Percentiles rank a stretch among this genome's conserved stretches.
Conservation (phyloP, 2,113 vertebrate genomes). For the Notechis scutatus region DNA sequence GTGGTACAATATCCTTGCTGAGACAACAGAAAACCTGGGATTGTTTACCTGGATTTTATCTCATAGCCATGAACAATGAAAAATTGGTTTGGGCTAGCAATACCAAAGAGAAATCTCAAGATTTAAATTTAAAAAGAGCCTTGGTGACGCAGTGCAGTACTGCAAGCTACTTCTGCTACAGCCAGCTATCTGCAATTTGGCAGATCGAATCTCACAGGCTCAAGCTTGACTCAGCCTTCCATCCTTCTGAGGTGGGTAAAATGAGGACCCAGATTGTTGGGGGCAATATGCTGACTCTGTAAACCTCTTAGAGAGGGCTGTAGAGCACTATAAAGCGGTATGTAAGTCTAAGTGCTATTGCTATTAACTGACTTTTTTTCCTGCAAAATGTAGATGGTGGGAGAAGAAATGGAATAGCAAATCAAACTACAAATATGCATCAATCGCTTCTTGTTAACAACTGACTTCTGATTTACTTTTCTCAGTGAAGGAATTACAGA, state of each 20-base stretch:
- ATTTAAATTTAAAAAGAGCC: neutral
- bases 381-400: neutral
- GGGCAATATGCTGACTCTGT: too few relatives aligned
- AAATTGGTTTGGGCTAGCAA: neutral
- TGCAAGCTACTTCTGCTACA: too few relatives aligned
- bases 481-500: neutral
- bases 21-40: neutral
- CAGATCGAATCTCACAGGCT: too few relatives aligned
- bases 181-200: too few relatives aligned
- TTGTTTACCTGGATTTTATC: neutral
- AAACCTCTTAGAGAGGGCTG: too few relatives aligned
- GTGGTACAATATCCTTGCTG: neutral
- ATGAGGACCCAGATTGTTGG: too few relatives aligned
- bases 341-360: too few relatives aligned
- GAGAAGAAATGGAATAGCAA: neutral
- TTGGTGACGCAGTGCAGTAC: too few relatives aligned
- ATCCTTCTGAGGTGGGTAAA: too few relatives aligned
- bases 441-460: neutral
- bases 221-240: too few relatives aligned
- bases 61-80: neutral
- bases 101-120: neutral
- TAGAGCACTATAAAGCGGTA: too few relatives aligned
- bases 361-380: neutral
- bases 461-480: neutral
- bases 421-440: neutral